Base-by-base conservation (phyloP, 2,797 vertebrate genomes). In the Rachycentron canadum region DNA sequence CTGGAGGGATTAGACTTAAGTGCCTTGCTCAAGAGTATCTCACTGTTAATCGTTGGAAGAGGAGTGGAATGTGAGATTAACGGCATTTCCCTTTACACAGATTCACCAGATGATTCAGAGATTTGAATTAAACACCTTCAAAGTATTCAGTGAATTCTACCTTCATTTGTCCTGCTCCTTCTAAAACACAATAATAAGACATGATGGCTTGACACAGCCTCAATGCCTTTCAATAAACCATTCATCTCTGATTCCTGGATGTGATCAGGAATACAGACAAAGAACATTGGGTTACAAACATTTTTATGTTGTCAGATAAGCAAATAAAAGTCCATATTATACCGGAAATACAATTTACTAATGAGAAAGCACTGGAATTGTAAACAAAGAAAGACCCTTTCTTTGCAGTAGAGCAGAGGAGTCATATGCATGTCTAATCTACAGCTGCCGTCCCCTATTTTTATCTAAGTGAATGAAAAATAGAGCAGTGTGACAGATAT, bases 401-500 rank as follows among this genome's bases (percentile, higher is more conserved):
- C 43, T 68, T 58, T 78, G 65, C 19, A 85, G 26, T 16, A 49
- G 52, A 75, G 86, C 75, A 70, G 76, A 76, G 12, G 26, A 81
- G 74, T 73, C 60, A 58, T 75, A 60, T 41, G 16, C 10, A 40
- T 60, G 64, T 80, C 66, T 76, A 76, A 84, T 82, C 70, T 60
- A 59, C 36, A 60, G 63, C 69, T 13, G 30, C 45, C 10, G 1
- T 53, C 40, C 50, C 49, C 55, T 77, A 81, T 80, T 81, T 85
- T 73, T 63, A 84, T 75, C 70, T 26, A 52, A 59, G 19, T 61
- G 58, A 75, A 84, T 73, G 43, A 82, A 84, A 86, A 88, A 77
- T 59, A 60, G 64, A 79, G 52, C 62, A 72, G 63, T 3, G 13
- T 69, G 60, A 52, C 34, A 66, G 56, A 75, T 52, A 72, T 68